These are phyloP conservation scores for Phenacoccus solenopsis DNA, from an alignment of 1,140 invertebrate genomes.

Conservation along the genomic window DNA sequence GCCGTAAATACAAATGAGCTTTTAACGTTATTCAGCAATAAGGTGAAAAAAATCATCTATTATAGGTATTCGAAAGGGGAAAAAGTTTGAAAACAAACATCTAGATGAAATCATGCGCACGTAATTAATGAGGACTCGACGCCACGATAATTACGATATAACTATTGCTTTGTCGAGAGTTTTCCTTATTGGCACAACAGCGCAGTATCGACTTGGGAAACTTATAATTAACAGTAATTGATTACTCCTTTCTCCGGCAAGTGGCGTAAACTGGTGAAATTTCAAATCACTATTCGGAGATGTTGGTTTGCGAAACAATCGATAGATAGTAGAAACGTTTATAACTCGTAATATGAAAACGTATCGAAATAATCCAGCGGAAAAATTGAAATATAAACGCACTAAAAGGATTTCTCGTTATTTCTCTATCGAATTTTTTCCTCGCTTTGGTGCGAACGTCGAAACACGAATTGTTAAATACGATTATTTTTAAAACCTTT, in stretches of 20 bases:
- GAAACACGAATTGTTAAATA: background rate
- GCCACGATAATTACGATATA: background rate
- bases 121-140: background rate
- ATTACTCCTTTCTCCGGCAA: background rate
- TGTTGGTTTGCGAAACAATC: background rate
- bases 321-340: background rate
- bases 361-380: background rate
- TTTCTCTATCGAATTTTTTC: background rate
- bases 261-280: background rate
- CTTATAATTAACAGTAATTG: background rate
- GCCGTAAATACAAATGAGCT: no score
- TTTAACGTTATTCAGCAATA: background rate
- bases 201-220: background rate
- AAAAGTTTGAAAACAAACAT: background rate
- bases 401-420: background rate
- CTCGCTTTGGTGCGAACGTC: background rate
- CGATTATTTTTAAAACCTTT: background rate
- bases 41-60: background rate
- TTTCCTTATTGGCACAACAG: constrained; percentile 1
- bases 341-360: background rate
- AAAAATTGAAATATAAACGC: background rate
- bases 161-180: background rate
- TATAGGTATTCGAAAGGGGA: background rate
- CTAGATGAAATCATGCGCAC: background rate
- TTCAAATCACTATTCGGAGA: no score